Percentiles rank a stretch among this genome's conserved stretches.
Evolutionary conservation across 2,113 vertebrate genomes (phyloP).

Genomic region (Bambusicola thoracicus): DNA sequence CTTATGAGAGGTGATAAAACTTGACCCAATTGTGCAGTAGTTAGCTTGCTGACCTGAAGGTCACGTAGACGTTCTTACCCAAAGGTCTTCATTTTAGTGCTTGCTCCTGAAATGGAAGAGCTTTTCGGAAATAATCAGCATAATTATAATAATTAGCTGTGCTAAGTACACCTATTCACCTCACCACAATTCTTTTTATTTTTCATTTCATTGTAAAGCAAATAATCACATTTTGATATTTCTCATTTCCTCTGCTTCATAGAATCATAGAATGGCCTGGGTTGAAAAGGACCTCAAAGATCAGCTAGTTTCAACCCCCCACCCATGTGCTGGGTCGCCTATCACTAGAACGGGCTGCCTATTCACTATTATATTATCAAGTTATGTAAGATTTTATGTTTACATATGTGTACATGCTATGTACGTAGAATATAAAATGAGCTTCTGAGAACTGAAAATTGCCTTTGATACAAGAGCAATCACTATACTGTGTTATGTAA

Average conservation of each 20-base stretch:
- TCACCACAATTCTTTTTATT: neutral
- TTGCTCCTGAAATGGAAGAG: neutral
- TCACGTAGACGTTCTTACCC: neutral
- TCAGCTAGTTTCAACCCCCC: no score
- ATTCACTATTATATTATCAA: neutral
- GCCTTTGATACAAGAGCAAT: neutral
- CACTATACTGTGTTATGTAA: neutral
- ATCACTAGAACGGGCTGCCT: no score
- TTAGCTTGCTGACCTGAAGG: neutral
- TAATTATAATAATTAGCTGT: neutral
- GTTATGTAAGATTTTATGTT: neutral
- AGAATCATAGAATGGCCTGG: no score
- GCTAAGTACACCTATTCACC: neutral
- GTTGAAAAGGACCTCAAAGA: no score
- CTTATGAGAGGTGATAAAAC: neutral
- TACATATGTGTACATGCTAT: neutral
- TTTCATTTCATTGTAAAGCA: neutral
- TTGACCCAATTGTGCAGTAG: neutral
- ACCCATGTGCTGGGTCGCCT: no score
- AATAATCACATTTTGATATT: neutral
- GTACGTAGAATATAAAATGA: neutral
- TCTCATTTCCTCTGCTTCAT: neutral
- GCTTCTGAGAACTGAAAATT: neutral
- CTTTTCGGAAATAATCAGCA: neutral
- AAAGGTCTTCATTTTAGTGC: neutral